These are phyloP conservation scores for Limnephilus auricula DNA, from an alignment of 2,888 invertebrate genomes.

Conservation along the genomic window DNA sequence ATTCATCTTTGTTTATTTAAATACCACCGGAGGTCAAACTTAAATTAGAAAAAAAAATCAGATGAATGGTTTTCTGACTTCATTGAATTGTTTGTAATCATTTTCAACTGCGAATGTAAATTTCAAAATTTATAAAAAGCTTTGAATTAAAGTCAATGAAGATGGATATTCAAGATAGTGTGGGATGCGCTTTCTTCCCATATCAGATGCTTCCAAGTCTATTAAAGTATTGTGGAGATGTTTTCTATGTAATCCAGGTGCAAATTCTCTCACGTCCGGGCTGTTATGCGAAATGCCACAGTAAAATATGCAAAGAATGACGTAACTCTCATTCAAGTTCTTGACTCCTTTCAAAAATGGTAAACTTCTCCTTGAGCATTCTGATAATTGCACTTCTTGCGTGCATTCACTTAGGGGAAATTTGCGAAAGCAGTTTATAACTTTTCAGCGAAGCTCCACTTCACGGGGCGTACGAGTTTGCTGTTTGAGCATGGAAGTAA, in stretches of 20 bases:
- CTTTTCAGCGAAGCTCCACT: not conserved
- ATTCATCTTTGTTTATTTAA: too few species aligned
- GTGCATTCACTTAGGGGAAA: not conserved
- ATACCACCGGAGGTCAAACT: too few species aligned
- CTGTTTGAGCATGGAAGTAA: not conserved
- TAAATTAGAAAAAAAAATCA: not conserved
- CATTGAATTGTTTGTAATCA: not conserved
- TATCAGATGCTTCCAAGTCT: not conserved
- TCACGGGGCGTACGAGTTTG: not conserved
- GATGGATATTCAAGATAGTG: not conserved
- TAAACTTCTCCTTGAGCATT: slow-evolving; percentile 28
- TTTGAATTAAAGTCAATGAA: not conserved
- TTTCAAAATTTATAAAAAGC: not conserved
- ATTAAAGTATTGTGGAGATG: not conserved
- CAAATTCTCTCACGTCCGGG: not conserved
- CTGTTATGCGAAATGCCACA: not conserved
- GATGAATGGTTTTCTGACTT: not conserved
- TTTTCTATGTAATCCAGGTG: not conserved
- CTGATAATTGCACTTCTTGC: slow-evolving; percentile 30
- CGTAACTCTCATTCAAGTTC: not conserved
- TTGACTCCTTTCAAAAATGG: slow-evolving; percentile 33
- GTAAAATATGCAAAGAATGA: slow-evolving; percentile 2
- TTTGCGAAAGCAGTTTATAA: not conserved
- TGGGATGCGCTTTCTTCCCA: not conserved
- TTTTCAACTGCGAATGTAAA: not conserved